Evolutionary conservation across 2,797 vertebrate genomes (phyloP).

Genomic region (Lophotriccus pileatus): DNA sequence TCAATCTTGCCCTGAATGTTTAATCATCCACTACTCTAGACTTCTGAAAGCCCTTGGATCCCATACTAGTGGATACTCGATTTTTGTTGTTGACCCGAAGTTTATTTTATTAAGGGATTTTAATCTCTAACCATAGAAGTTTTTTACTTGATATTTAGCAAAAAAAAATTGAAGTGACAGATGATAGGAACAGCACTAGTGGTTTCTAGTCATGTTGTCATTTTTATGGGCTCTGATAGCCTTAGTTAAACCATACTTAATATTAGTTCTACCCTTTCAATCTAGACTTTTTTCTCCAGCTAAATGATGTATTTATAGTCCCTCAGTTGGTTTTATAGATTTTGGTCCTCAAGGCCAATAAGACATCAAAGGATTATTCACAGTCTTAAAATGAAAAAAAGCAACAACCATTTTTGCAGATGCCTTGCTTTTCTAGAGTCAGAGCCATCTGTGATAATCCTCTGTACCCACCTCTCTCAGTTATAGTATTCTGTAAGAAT

Average conservation of each 20-base stretch:
- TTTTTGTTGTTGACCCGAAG: background rate
- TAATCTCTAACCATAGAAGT: background rate
- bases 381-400: background rate
- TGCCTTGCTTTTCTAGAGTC: background rate
- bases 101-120: background rate
- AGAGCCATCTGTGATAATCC: background rate
- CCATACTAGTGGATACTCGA: background rate
- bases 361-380: background rate
- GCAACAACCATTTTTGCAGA: background rate
- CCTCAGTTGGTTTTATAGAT: background rate
- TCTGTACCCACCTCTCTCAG: background rate
- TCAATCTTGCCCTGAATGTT: background rate
- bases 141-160: background rate
- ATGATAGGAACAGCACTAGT: background rate
- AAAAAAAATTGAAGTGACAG: background rate
- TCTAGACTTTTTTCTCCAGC: background rate
- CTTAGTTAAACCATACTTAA: background rate
- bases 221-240: background rate
- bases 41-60: background rate
- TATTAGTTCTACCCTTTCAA: background rate
- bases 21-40: background rate
- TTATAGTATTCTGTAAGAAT: background rate
- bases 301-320: background rate
- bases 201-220: background rate
- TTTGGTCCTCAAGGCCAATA: background rate